Base-by-base conservation (phyloP, 2,113 vertebrate genomes). In the Dendrocopos noguchii region DNA sequence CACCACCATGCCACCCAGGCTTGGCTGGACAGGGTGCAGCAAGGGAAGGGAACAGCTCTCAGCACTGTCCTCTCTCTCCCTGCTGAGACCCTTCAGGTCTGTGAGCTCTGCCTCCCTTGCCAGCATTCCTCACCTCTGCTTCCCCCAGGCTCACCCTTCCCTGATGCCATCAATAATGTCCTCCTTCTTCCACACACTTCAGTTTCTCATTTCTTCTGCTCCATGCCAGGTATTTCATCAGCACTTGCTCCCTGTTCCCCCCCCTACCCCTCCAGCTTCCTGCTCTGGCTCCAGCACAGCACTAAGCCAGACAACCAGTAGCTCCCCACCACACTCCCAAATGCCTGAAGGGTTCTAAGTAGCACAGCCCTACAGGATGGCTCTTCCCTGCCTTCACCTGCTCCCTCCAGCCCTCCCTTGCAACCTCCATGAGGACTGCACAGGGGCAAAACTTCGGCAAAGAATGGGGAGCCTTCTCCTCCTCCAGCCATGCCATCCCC, bases 341-440 rank as follows among this genome's bases (percentile, higher is more conserved):
- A 46, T 21, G 46, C 46, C 31, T 15, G n/a, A 36, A 27, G 22
- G 5, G 11, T 21, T 2, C 5, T 20, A 9, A 7, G 9, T 9
- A 12, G 39, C 3, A 15, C 7, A 79, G 8, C 5, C 31, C 67
- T 39, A 31, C 33, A 44, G 8, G 4, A 3, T 53, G 16, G 6
- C 34, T 47, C 6, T 75, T 63, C 67, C 28, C 11, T 36, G 31
- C 46, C 11, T 53, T 52, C 2, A 1, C 7, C 36, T 46, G 8
- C 15, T 59, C 22, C 9, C 5, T 22, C 20, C 2, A 7, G 20
- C 27, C 10, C 15, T 50, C 9, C 24, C 20, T 74, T 34, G 25
- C 5, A 10, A 9, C 7, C 34, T 42, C 57, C 10, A 1, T 3
- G 7, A 14, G 7, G 10, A 6, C 28, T 27, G 16, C 0, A 2